These are phyloP conservation scores for Tinamus major DNA, from an alignment of 2,797 vertebrate genomes.

Conservation along the genomic window DNA sequence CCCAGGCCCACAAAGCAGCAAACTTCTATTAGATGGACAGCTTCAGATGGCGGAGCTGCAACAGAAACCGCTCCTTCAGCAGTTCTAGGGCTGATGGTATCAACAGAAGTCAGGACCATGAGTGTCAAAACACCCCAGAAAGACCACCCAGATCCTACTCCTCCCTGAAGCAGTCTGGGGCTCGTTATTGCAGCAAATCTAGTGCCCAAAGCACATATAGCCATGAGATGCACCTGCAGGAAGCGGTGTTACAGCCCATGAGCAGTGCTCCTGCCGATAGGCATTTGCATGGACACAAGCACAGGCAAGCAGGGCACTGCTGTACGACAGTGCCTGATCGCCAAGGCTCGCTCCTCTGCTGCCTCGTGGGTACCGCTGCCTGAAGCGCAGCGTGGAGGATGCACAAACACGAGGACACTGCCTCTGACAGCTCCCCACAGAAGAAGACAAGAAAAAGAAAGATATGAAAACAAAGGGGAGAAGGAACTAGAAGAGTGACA, in stretches of 20 bases:
- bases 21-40: background rate
- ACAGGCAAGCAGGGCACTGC: background rate
- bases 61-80: background rate
- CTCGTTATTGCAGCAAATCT: background rate
- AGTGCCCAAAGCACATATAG: background rate
- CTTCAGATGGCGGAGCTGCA: background rate
- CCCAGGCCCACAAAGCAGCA: background rate
- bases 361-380: background rate
- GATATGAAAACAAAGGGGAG: background rate
- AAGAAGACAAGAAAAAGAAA: background rate
- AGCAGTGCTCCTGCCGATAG: background rate
- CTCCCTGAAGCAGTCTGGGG: background rate
- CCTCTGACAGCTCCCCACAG: background rate
- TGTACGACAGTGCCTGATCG: background rate
- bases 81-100: background rate
- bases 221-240: background rate
- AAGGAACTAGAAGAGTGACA: background rate
- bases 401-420: background rate
- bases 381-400: background rate
- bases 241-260: background rate
- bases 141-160: background rate
- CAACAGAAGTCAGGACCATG: background rate
- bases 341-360: background rate
- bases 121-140: background rate
- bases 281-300: accelerated